These are phyloP conservation scores for Chitala chitala DNA, from an alignment of 2,113 vertebrate species.

Conservation along the genomic window DNA sequence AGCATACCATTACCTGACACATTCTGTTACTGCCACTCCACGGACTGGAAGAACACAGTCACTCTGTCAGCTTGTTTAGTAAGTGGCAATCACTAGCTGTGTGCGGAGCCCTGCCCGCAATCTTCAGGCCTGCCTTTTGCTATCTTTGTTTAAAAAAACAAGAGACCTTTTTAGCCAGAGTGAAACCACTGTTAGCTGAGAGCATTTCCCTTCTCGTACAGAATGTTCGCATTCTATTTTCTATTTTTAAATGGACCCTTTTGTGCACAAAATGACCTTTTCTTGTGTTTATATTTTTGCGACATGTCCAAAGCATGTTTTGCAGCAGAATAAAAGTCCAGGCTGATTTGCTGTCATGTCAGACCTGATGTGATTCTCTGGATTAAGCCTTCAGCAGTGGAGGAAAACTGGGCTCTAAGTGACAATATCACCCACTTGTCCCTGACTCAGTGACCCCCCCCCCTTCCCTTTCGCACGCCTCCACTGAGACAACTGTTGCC, in stretches of 20 bases:
- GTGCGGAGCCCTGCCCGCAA: no score
- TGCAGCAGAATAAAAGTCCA: background rate
- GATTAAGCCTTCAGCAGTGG: background rate
- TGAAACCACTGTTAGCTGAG: no score
- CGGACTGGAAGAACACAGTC: background rate
- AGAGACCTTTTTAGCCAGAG: no score
- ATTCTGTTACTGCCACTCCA: no score
- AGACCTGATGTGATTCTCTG: background rate
- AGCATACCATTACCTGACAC: background rate
- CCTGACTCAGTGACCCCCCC: no score
- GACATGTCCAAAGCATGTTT: background rate
- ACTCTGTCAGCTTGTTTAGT: background rate
- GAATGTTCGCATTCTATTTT: no score
- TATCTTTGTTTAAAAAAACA: no score
- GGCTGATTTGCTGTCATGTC: background rate
- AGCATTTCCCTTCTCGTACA: no score
- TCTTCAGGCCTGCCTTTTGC: no score
- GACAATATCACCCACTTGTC: background rate
- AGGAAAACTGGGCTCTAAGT: background rate
- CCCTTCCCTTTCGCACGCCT: background rate
- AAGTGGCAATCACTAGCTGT: background rate
- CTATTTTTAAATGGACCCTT: background rate
- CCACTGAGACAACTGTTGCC: background rate
- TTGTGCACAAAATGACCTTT: background rate
- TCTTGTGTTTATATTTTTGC: conserved; percentile 7